Percentiles rank a stretch among this genome's conserved stretches.
These are phyloP conservation scores for Peromyscus attwateri DNA, from an alignment of 2,797 vertebrate species.

Conservation along the genomic window DNA sequence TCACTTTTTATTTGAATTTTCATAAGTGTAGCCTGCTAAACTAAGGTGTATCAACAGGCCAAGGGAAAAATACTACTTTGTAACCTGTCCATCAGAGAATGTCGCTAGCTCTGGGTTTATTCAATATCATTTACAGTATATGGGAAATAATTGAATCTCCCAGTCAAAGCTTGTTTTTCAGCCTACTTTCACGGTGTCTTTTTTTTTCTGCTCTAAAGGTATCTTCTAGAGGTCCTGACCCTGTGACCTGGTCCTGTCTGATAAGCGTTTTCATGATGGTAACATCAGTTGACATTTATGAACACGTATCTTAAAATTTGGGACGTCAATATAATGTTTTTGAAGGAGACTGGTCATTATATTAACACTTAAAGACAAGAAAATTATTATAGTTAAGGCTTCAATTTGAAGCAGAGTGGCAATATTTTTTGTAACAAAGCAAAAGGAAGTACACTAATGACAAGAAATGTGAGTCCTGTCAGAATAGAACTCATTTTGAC, in stretches of 20 bases:
- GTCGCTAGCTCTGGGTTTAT: background rate
- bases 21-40: background rate
- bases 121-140: background rate
- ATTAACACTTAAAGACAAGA: constrained; percentile 17
- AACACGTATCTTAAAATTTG: background rate
- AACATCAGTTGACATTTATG: background rate
- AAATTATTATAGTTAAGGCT: background rate
- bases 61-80: background rate
- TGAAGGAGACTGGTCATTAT: background rate
- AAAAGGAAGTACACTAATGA: background rate
- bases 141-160: background rate
- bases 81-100: background rate
- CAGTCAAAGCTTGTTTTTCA: background rate
- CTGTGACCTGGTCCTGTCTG: background rate
- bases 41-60: background rate
- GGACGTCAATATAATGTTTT: background rate
- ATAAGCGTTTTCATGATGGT: background rate
- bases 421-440: constrained; percentile 47
- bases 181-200: background rate
- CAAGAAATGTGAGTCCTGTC: background rate
- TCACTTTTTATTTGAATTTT: background rate
- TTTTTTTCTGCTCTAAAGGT: background rate
- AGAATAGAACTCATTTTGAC: constrained; percentile 16
- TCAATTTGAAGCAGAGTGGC: background rate
- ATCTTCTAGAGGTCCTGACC: background rate